Evolutionary conservation across 2,113 vertebrate genomes (phyloP).

Genomic region (Antechinus flavipes): DNA sequence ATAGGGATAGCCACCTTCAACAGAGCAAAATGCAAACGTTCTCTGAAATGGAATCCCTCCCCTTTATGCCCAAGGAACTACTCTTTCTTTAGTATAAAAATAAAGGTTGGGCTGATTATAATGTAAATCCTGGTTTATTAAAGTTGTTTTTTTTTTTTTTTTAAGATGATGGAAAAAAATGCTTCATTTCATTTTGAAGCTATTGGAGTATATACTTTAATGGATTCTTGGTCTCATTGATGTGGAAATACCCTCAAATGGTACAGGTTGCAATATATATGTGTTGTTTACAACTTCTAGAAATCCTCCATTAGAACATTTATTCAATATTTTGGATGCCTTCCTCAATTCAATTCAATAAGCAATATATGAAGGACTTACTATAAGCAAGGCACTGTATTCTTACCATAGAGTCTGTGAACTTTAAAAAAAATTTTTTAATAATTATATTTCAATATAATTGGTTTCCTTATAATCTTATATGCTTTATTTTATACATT

Average conservation of each 20-base stretch:
- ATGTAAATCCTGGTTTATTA: constrained; percentile 25
- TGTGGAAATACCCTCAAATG: neutral
- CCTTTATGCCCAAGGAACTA: constrained; percentile 33
- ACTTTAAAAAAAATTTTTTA: neutral
- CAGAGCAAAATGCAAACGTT: neutral
- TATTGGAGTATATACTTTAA: neutral
- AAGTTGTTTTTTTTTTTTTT: constrained; percentile 18
- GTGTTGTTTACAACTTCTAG: neutral
- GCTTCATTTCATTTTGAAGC: neutral
- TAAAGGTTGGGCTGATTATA: constrained; percentile 6
- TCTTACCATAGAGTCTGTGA: neutral
- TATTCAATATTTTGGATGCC: neutral
- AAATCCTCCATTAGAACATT: neutral
- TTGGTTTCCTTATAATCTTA: neutral
- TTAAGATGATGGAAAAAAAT: constrained; percentile 40
- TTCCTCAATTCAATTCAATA: constrained; percentile 30
- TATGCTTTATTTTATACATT: neutral
- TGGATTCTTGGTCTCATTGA: neutral
- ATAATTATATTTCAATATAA: neutral
- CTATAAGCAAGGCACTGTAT: constrained; percentile 1
- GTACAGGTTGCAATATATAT: neutral
- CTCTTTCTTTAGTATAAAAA: constrained; percentile 17
- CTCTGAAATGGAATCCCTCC: neutral
- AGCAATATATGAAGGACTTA: neutral
- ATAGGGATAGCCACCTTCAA: neutral